Evolutionary conservation across 2,888 invertebrate genomes (phyloP).

Genomic region (Limnephilus marmoratus): DNA sequence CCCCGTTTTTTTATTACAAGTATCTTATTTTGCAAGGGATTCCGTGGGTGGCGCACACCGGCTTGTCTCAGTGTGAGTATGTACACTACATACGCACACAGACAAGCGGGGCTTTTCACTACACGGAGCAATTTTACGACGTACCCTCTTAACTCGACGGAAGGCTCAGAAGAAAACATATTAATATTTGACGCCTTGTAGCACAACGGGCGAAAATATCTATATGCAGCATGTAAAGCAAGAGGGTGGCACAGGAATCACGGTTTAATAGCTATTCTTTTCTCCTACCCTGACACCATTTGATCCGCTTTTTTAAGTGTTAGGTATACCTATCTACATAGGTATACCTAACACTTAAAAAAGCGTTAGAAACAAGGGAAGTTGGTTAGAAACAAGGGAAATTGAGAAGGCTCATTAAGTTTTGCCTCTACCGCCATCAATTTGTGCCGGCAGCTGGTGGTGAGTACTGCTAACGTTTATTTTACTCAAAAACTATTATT

Average conservation of each 20-base stretch:
- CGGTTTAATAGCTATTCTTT: slow-evolving; percentile 24
- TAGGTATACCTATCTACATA: background rate
- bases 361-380: background rate
- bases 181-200: slow-evolving; percentile 63
- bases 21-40: slow-evolving; percentile 62
- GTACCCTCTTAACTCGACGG: slow-evolving; percentile 59
- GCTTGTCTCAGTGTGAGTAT: background rate
- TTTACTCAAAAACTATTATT: background rate
- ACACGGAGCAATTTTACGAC: slow-evolving; percentile 57
- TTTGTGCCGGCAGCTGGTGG: background rate
- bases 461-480: background rate
- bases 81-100: background rate
- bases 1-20: slow-evolving; percentile 63
- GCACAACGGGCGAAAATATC: slow-evolving; percentile 47
- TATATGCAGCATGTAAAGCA: slow-evolving; percentile 32
- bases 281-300: background rate
- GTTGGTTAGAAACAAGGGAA: background rate
- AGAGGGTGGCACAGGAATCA: background rate
- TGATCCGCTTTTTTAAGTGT: background rate
- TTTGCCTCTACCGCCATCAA: background rate
- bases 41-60: background rate
- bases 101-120: slow-evolving; percentile 14
- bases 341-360: no score
- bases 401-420: background rate
- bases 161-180: slow-evolving; percentile 60